phyloP scores from a whole-genome alignment of 2,888 invertebrate species.

The Celastrina argiolus region DNA sequence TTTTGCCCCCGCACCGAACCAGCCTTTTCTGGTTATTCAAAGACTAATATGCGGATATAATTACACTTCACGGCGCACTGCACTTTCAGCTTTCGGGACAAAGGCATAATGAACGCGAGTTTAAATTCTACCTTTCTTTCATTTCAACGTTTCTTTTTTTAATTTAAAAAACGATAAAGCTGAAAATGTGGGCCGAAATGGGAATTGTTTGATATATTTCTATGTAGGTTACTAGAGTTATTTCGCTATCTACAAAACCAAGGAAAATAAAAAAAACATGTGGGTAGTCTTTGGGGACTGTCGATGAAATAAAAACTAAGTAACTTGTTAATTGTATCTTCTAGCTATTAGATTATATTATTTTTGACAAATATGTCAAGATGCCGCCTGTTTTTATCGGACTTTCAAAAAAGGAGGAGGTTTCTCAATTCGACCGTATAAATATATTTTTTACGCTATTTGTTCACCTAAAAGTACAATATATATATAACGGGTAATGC shows the following conservation, averaged over 20 bases:
- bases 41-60: slow-evolving; percentile 45
- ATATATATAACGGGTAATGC: too few species aligned
- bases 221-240: neutral
- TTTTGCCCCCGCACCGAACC: slow-evolving; percentile 56
- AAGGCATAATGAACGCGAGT: slow-evolving; percentile 32
- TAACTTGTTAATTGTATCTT: too few species aligned
- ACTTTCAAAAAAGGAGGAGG: too few species aligned
- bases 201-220: neutral
- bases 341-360: too few species aligned
- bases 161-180: slow-evolving; percentile 10
- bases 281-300: too few species aligned
- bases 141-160: slow-evolving; percentile 6
- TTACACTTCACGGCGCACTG: slow-evolving; percentile 38
- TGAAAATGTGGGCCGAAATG: neutral
- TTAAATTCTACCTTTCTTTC: slow-evolving; percentile 34
- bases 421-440: too few species aligned
- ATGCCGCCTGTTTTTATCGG: too few species aligned
- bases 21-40: slow-evolving; percentile 52
- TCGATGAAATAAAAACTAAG: too few species aligned
- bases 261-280: too few species aligned
- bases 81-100: slow-evolving; percentile 31
- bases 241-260: neutral
- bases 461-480: too few species aligned
- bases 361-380: too few species aligned
- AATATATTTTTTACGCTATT: too few species aligned